These are phyloP conservation scores for Ammospiza caudacuta DNA, from an alignment of 2,113 vertebrate species.

Conservation along the genomic window DNA sequence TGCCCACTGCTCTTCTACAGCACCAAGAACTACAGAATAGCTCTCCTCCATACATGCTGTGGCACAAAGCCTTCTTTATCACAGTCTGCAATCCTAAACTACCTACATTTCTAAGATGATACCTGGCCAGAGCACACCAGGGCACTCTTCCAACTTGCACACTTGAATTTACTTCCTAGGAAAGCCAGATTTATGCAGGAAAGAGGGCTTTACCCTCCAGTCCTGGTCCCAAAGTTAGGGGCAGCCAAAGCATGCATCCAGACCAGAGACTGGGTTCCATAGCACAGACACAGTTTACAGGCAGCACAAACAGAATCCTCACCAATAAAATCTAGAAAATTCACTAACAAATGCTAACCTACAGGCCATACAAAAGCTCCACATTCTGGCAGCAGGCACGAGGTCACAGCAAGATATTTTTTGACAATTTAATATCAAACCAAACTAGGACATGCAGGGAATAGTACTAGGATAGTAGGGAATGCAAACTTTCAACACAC, in stretches of 20 bases:
- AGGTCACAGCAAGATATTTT: neutral
- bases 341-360: neutral
- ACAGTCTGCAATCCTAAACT: neutral
- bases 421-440: neutral
- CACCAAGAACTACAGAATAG: neutral
- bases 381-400: neutral
- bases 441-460: neutral
- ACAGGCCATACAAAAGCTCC: neutral
- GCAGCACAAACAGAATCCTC: neutral
- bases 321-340: neutral
- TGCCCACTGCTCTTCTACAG: neutral
- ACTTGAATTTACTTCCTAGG: neutral
- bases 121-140: neutral
- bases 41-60: neutral
- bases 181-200: neutral
- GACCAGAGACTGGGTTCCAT: neutral
- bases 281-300: neutral
- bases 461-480: neutral
- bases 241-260: neutral
- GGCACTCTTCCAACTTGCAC: neutral
- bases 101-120: neutral
- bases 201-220: neutral
- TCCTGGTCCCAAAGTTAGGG: neutral
- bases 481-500: neutral
- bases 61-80: neutral